Evolutionary conservation across 2,113 vertebrate species (phyloP).

Genomic region (Erythrocercus mccallii): DNA sequence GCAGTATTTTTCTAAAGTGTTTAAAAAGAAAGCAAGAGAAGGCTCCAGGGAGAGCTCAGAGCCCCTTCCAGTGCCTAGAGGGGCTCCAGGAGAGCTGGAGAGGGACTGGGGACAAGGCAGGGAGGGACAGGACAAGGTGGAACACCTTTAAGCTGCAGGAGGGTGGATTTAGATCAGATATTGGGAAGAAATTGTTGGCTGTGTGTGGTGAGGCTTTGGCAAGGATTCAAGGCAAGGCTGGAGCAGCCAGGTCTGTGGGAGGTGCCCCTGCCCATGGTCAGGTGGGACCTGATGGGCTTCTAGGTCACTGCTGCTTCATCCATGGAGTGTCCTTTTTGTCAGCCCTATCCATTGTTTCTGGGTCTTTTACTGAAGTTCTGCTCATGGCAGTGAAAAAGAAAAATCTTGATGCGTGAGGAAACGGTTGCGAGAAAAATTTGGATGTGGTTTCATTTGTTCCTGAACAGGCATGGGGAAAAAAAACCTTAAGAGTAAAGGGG

Average conservation of each 20-base stretch:
- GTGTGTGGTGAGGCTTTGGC: background rate
- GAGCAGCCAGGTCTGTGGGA: background rate
- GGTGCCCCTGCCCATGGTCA: background rate
- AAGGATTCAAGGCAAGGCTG: background rate
- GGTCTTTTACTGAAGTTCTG: background rate
- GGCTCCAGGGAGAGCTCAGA: background rate
- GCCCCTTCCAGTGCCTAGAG: background rate
- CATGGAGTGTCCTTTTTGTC: accelerated
- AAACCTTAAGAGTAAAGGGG: background rate
- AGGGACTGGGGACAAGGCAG: background rate
- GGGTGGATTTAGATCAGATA: background rate
- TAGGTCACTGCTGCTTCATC: background rate
- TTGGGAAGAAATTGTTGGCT: background rate
- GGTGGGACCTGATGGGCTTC: background rate
- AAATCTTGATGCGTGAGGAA: background rate
- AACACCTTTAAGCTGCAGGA: background rate
- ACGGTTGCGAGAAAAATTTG: background rate
- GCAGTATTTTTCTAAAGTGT: background rate
- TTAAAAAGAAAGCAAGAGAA: background rate
- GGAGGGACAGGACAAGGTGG: background rate
- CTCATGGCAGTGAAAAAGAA: background rate
- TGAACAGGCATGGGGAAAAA: background rate
- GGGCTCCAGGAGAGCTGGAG: background rate
- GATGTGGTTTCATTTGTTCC: background rate
- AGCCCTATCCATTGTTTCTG: accelerated